These are phyloP conservation scores for Drosophila neoperkinsi DNA, from an alignment of 2,888 invertebrate species.

Conservation along the genomic window DNA sequence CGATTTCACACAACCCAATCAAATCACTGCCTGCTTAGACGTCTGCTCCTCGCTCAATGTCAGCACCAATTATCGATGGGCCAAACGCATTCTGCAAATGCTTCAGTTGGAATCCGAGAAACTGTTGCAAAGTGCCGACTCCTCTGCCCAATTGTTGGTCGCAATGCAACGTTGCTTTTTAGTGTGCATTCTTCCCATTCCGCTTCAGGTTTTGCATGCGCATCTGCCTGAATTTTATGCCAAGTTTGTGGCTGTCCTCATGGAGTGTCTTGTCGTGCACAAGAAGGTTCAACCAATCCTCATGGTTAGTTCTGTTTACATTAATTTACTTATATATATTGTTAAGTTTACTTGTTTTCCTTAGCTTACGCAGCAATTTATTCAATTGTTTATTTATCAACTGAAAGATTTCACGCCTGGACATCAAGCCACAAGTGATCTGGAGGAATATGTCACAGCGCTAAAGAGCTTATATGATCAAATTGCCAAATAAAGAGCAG, in stretches of 20 bases:
- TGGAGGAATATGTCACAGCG: constrained; percentile 48
- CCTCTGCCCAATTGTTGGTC: constrained; percentile 62
- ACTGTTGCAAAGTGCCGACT: constrained; percentile 64
- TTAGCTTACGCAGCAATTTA: constrained; percentile 61
- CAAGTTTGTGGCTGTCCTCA: constrained; percentile 77
- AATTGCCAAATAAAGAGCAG: constrained; percentile 9
- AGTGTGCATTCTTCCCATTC: constrained; percentile 76
- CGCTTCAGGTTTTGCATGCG: constrained; percentile 64
- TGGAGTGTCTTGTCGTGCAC: constrained; percentile 72
- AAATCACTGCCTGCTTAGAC: constrained; percentile 52
- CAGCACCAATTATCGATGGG: constrained; percentile 82
- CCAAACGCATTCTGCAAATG: constrained; percentile 79
- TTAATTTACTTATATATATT: neutral
- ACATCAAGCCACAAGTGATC: constrained; percentile 12
- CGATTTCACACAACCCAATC: constrained; percentile 39
- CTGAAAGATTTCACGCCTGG: constrained; percentile 36
- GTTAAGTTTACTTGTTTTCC: neutral
- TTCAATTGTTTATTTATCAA: constrained; percentile 69
- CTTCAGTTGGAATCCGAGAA: constrained; percentile 80
- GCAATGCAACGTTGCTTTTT: constrained; percentile 80
- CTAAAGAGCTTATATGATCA: constrained; percentile 38
- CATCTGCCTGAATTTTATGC: constrained; percentile 76
- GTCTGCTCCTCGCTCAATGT: constrained; percentile 65
- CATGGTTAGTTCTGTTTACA: constrained; percentile 45
- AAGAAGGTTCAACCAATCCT: constrained; percentile 49